Evolutionary conservation across 2,797 vertebrate species (phyloP).

Genomic region (Coilia nasus): DNA sequence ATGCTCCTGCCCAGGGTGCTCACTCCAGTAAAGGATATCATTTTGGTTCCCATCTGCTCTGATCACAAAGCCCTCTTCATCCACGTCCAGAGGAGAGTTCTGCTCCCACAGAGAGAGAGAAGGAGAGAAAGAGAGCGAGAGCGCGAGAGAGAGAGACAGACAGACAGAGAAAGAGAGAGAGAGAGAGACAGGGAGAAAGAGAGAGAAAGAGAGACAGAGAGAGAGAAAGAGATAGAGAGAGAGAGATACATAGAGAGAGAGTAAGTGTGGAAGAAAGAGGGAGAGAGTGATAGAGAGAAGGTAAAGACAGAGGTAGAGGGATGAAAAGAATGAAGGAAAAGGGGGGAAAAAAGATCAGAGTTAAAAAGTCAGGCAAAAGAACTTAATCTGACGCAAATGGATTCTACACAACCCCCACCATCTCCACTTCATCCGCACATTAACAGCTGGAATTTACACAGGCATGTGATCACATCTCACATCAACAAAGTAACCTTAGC

Average conservation of each 20-base stretch:
- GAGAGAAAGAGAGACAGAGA: neutral
- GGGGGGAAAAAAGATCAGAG: no score
- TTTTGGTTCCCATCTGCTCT: conserved; percentile 80
- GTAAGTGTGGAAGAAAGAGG: neutral
- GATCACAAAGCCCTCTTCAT: conserved; percentile 93
- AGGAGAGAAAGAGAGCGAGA: no score
- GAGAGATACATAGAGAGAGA: conserved; percentile 25
- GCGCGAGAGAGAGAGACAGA: neutral
- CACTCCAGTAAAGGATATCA: conserved; percentile 82
- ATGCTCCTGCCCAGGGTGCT: neutral
- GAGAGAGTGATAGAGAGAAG: neutral
- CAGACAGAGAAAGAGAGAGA: neutral
- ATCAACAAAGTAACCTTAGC: conserved; percentile 5
- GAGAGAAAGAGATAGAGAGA: neutral
- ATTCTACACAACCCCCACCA: no score
- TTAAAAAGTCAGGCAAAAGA: no score
- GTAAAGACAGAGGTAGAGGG: neutral
- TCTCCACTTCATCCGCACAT: no score
- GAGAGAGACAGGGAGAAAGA: neutral
- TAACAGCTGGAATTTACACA: neutral
- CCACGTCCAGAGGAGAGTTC: conserved; percentile 87
- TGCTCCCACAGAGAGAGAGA: conserved; percentile 54
- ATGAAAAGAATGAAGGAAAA: no score
- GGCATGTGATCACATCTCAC: neutral
- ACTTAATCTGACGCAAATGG: no score